A percentile compares a stretch with the other conserved stretches of the same genome.
These are phyloP conservation scores for Loxodonta africana DNA, from an alignment of 2,113 vertebrate species.

Conservation along the genomic window DNA sequence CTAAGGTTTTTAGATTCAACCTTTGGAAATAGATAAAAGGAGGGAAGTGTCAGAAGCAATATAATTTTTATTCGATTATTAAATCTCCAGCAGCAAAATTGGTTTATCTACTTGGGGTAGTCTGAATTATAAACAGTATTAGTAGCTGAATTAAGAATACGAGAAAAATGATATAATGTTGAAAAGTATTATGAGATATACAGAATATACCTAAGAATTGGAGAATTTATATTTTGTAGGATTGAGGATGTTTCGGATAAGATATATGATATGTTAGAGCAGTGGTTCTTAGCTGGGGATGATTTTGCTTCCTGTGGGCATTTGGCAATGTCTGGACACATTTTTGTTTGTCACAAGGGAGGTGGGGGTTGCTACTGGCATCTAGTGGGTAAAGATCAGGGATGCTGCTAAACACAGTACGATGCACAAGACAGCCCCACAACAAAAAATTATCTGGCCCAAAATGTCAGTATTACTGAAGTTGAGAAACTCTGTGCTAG, in stretches of 20 bases:
- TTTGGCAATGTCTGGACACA: too few species aligned
- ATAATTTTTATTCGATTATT: slow-evolving; percentile 56
- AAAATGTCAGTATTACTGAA: too few species aligned
- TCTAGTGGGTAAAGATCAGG: too few species aligned
- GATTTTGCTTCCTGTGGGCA: too few species aligned
- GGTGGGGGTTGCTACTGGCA: too few species aligned
- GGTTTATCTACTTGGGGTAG: background rate
- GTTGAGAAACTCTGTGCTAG: background rate
- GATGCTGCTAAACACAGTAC: too few species aligned
- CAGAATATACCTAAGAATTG: background rate
- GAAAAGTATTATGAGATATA: slow-evolving; percentile 3
- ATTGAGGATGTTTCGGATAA: background rate
- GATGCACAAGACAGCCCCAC: too few species aligned
- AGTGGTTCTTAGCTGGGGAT: too few species aligned
- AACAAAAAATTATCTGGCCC: too few species aligned
- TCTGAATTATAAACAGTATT: slow-evolving; percentile 35
- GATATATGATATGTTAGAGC: background rate
- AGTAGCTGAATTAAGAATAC: background rate
- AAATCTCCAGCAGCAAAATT: slow-evolving; percentile 29
- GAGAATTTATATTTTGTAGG: slow-evolving; percentile 27
- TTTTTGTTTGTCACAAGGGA: too few species aligned
- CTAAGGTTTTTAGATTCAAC: slow-evolving; percentile 5
- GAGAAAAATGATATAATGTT: background rate
- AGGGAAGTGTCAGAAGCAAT: slow-evolving; percentile 20
- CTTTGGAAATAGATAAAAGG: slow-evolving; percentile 60